Conservation (phyloP, 2,888 invertebrate genomes). For the Elegia similella region DNA sequence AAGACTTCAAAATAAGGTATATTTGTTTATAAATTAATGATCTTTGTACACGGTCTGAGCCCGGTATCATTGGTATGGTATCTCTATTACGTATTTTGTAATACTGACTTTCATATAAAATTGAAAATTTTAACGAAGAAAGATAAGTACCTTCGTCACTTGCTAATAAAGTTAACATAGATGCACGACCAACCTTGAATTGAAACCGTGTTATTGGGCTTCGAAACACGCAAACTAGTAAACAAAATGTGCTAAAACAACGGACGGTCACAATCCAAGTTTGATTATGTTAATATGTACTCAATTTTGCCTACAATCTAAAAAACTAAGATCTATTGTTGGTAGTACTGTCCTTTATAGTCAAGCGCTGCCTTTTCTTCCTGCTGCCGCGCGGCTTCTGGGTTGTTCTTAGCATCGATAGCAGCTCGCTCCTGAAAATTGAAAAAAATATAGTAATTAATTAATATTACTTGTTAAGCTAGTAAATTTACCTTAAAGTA, state of each 20-base stretch:
- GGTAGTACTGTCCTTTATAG: constrained; percentile 84
- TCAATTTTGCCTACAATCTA: not conserved
- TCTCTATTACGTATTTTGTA: not conserved
- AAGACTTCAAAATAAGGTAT: not conserved
- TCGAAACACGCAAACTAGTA: constrained; percentile 9
- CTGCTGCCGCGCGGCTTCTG: constrained; percentile 67
- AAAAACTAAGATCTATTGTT: constrained; percentile 49
- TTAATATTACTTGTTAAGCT: not conserved
- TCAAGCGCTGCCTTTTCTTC: constrained; percentile 77
- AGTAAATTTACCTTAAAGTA: no score
- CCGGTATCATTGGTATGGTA: no score
- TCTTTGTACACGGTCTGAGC: not conserved
- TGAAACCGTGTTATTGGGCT: constrained; percentile 2
- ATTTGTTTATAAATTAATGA: constrained; percentile 21
- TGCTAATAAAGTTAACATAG: constrained; percentile 9
- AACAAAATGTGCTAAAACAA: constrained; percentile 16
- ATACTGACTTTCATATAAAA: constrained; percentile 5
- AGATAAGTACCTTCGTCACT: constrained; percentile 13
- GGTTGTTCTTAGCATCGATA: constrained; percentile 78
- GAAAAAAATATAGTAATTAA: not conserved
- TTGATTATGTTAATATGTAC: constrained; percentile 9
- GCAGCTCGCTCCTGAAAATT: constrained; percentile 81
- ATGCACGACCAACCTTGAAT: constrained; percentile 17
- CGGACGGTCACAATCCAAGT: constrained; percentile 12
- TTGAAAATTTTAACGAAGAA: not conserved